Base-by-base conservation (phyloP, 2,797 vertebrate species). In the Notamacropus eugenii region DNA sequence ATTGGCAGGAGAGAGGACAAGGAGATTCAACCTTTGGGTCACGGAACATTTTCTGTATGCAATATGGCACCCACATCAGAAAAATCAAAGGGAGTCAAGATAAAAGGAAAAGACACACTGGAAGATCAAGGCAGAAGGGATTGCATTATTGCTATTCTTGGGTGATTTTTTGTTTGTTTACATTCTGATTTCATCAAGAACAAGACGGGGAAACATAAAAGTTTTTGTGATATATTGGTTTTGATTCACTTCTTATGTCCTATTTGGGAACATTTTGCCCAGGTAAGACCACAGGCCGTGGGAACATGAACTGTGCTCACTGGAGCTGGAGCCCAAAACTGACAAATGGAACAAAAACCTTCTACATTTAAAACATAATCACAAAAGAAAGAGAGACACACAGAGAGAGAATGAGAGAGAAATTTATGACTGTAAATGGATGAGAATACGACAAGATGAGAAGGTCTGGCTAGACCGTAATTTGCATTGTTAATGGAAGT, bases 61-160 rank as follows among this genome's bases (percentile, higher is more conserved):
- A 0, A 13, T 12, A 1, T 11, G 5, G 56, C 4, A 22, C 14
- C 0, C 0, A 8, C 0, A 34, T 3, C 5, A 10, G 24, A 12
- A 24, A 52, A 90, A 95, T 29, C 52, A 19, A 54, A 54, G n/a
- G 74, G 55, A 55, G 56, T 54, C 46, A 34, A 27, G 9, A 87
- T 27, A 40, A 46, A 87, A 46, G 67, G 19, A 3, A 56, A 58
- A 74, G 5, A 62, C 2, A n/a, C 52, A 91, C 58, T 54, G 54
- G 91, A 92, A 57, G 74, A 90, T n/a, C 34, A 24, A 31, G 54
- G 28, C 13, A 56, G 87, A 58, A 56, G 55, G 46, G 29, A 46
- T 46, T 87, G 22, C 40, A 50, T 46, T 87, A 10, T 46, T 27
- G 3, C 8, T 87, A 4, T 87, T 87, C 74, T 50, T 87, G 40